phyloP scores from a whole-genome alignment of 2,113 vertebrate species.

The Petromus typicus region DNA sequence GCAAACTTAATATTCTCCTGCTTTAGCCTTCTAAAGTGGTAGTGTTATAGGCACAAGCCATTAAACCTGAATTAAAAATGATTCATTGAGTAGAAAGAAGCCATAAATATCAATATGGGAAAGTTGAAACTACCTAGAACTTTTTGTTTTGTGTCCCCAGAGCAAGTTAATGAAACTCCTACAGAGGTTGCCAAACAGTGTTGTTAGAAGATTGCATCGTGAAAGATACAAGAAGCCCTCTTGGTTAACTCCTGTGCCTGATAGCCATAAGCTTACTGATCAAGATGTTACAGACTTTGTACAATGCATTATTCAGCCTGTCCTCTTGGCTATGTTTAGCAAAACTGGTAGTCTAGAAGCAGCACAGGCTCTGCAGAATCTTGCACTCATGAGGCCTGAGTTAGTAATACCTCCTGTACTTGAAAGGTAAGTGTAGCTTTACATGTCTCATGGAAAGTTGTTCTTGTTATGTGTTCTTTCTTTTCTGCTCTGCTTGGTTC shows the following conservation, averaged over 20 bases:
- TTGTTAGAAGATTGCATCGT: slow-evolving; percentile 96
- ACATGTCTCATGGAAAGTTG: neutral
- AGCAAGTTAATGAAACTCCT: slow-evolving; percentile 99
- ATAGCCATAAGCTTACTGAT: slow-evolving; percentile 96
- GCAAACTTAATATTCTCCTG: neutral
- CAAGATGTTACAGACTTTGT: slow-evolving; percentile 97
- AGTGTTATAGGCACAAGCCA: neutral
- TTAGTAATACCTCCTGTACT: slow-evolving; percentile 98
- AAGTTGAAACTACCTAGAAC: neutral
- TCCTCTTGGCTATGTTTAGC: slow-evolving; percentile 99
- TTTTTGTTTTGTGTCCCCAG: slow-evolving; percentile 85
- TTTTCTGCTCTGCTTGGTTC: neutral
- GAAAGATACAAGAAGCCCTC: slow-evolving; percentile 96
- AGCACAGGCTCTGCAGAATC: slow-evolving; percentile 97
- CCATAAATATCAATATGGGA: neutral
- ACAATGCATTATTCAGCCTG: slow-evolving; percentile 97
- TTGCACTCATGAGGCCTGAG: slow-evolving; percentile 97
- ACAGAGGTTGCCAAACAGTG: slow-evolving; percentile 93
- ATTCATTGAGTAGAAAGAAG: neutral
- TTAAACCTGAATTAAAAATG: neutral
- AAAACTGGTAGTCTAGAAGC: slow-evolving; percentile 99
- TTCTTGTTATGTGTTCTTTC: neutral
- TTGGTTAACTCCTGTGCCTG: slow-evolving; percentile 95
- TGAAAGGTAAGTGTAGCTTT: slow-evolving; percentile 91
- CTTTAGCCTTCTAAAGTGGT: neutral